Conservation (phyloP, 2,113 vertebrate genomes). For the Hyperoodon ampullatus region DNA sequence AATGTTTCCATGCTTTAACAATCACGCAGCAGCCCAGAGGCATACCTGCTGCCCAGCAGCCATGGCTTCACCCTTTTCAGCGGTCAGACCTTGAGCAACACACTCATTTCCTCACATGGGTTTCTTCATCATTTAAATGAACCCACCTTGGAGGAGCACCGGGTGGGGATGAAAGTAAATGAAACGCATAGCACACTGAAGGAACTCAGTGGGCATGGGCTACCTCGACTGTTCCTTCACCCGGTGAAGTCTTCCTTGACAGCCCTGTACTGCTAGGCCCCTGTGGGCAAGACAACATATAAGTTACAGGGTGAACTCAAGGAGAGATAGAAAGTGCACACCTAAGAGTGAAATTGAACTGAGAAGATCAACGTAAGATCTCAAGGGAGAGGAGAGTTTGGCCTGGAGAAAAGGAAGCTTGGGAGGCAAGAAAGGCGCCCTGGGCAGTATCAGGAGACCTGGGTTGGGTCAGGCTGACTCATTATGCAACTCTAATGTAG, state of each 20-base stretch:
- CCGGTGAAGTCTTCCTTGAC: background rate
- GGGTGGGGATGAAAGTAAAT: background rate
- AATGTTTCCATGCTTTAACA: background rate
- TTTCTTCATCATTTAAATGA: background rate
- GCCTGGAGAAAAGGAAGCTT: background rate
- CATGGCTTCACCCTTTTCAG: background rate
- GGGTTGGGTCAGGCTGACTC: no score
- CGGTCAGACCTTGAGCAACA: background rate
- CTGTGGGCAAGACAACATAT: background rate
- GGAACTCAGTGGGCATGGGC: background rate
- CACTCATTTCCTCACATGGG: no score
- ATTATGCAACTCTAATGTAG: rapidly evolving
- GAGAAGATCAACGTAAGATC: background rate
- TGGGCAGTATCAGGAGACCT: background rate
- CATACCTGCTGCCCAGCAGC: background rate
- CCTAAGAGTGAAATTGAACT: background rate
- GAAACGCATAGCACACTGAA: background rate
- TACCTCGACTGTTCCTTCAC: background rate
- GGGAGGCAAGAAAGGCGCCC: background rate
- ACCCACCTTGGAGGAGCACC: background rate
- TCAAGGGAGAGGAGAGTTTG: background rate
- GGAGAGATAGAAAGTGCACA: background rate
- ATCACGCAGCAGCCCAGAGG: background rate
- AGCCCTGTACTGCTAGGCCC: background rate
- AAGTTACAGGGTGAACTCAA: background rate